Evolutionary conservation across 1,140 invertebrate genomes (phyloP), one percentile per base, ranked within the genome.

Genomic region (Hermetia illucens): DNA sequence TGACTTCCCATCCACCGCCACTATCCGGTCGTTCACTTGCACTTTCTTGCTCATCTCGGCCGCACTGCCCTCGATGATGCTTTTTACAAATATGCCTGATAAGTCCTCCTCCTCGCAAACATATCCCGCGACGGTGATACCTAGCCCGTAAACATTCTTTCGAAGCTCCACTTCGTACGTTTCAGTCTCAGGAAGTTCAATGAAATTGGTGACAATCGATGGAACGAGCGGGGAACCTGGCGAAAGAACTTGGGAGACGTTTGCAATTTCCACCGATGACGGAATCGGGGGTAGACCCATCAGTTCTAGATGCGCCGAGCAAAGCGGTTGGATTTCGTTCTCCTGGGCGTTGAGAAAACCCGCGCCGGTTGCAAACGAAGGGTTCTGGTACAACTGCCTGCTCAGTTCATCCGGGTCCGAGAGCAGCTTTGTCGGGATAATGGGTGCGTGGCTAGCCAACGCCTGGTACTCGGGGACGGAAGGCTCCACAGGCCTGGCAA

Each of bases 31-130:
- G 58, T 95, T 93, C 22, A 93, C 73, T 56, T 77, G 75, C 47
- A 95, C 91, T 57, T 79, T 72, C n/a, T 79, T 78, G 61, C 84
- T 87, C 42, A 80, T 64, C 54, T 86, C 82, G 16, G 90, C 92
- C 47, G 87, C 85, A 63, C 88, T 92, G 8, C 86, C 85, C 58
- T 86, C 79, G 45, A 86, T 86, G 37, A 96, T 82, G 59, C 86
- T 90, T 67, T 95, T 95, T 2, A 96, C 86, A 68, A 95, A 96
- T 50, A 96, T 93, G 3, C 57, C 57, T 35, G 86, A 89, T 3
- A 95, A 66, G 62, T 95, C 91, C 63, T 90, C 87, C 44, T 75
- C 68, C 48, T 77, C 75, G 54, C 75, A 77, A 1, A 77, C 74
- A 56, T 77, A 77, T 5, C 75, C 75, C 6, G 74, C 74, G 17